Conservation (phyloP, 1,140 invertebrate genomes). For the Drosophila tropicalis region DNA sequence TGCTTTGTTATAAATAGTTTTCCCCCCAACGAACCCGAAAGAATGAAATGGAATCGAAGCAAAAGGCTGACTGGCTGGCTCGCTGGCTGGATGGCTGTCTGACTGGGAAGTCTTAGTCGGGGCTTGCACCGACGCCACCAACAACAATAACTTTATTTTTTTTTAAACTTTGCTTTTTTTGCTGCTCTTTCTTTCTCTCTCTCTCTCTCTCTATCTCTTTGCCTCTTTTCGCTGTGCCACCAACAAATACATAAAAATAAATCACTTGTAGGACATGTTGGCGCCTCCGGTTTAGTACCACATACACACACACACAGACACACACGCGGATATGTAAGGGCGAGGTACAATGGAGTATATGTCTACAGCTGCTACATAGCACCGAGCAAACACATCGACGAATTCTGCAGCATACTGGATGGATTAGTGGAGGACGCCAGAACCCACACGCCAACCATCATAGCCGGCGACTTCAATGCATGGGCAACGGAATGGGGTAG, state of each 20-base stretch:
- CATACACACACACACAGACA: conserved; percentile 17
- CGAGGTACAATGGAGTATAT: no score
- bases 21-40: neutral
- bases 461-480: no score
- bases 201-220: conserved; percentile 32
- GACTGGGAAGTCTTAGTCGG: conserved; percentile 33
- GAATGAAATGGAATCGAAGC: neutral
- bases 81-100: conserved; percentile 16
- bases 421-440: no score
- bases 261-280: conserved; percentile 81
- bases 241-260: conserved; percentile 82
- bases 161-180: conserved; percentile 57
- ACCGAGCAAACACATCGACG: no score
- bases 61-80: neutral
- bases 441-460: no score
- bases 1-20: conserved; percentile 69
- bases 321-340: no score
- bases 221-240: conserved; percentile 54
- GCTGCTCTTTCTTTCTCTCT: conserved; percentile 46
- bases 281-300: conserved; percentile 77
- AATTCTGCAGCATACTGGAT: no score
- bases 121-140: conserved; percentile 53
- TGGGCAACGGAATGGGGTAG: no score
- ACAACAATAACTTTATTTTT: conserved; percentile 68
- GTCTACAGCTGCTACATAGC: no score